Base-by-base conservation (phyloP, 1,140 invertebrate species). In the Drosophila albomicans region DNA sequence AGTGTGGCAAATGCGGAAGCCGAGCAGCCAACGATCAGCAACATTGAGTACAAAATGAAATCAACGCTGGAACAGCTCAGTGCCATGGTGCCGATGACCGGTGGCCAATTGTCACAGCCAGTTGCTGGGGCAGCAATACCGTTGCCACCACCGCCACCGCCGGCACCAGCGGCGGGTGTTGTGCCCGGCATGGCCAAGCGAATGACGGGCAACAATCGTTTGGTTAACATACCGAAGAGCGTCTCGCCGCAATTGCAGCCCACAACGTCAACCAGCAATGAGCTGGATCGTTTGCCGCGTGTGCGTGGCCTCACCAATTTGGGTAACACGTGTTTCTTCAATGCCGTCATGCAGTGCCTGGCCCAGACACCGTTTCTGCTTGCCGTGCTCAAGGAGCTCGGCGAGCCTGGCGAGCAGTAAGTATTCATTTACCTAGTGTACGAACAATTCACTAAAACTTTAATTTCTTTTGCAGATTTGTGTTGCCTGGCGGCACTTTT, bases 251-350 rank as follows among this genome's bases (percentile, higher is more conserved):
- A 28, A 15, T 5, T 28, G 13, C 13, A 13, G 0, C 5, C 11
- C 1, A 28, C 11, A 62, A 11, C 7, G n/a, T 11, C 51, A 32
- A 10, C 51, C 48, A 56, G 49, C 43, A 20, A 6, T 65, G 71
- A 72, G 5, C 41, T 80, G 35, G 85, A 82, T 3, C 63, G 72
- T 0, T 87, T 94, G 65, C 94, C 94, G 0, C 91, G 95, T 15
- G 94, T 95, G 0, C 93, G 95, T 93, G 97, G 97, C 10, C 93
- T 98, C 56, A 93, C 93, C 41, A 99, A 99, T 94, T 94, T 99
- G 92, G 98, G 98, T 64, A 99, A 99, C 91, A 99, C 98, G 1
- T 99, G 98, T 93, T 99, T 98, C 93, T 98, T 99, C 86, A 99
- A 99, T 94, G 97, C 98, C 45, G 97, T 99, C 3, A 95, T 99